These are phyloP conservation scores for Lordiphosa andalusiaca DNA, from an alignment of 2,888 invertebrate species.

Conservation along the genomic window DNA sequence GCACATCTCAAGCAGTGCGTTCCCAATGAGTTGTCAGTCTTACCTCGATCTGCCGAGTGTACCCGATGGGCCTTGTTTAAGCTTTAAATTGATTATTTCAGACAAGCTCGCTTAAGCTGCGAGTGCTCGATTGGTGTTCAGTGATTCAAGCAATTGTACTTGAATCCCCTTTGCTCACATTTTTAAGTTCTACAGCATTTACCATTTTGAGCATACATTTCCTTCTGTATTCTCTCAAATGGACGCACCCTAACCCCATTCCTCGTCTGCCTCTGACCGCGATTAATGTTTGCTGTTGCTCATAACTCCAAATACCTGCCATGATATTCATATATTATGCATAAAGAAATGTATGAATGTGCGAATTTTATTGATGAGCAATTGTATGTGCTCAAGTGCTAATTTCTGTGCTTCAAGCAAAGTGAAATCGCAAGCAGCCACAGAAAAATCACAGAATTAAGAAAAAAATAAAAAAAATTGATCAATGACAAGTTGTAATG, in stretches of 20 bases:
- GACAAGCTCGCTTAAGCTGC: neutral
- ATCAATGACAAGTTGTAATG: constrained; percentile 49
- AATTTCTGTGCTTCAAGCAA: constrained; percentile 53
- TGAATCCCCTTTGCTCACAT: neutral
- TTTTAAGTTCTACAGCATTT: too few species aligned
- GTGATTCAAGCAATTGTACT: neutral
- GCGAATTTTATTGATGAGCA: constrained; percentile 56
- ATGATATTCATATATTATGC: constrained; percentile 15
- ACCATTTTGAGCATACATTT: too few species aligned
- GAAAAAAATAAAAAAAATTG: neutral
- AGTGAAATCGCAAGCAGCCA: constrained; percentile 59
- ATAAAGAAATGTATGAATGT: constrained; percentile 27
- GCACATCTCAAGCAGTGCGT: too few species aligned
- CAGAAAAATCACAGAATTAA: constrained; percentile 18
- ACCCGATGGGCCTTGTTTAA: too few species aligned
- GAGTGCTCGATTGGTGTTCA: neutral
- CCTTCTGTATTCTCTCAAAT: neutral
- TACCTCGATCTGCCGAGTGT: too few species aligned
- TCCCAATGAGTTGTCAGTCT: too few species aligned
- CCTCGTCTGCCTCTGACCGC: constrained; percentile 32
- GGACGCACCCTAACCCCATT: constrained; percentile 66
- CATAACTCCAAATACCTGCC: too few species aligned
- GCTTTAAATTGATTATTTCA: too few species aligned
- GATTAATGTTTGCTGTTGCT: constrained; percentile 20
- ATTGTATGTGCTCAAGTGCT: constrained; percentile 45